Evolutionary conservation across 2,797 vertebrate genomes (phyloP).

Genomic region (Acipenser ruthenus): DNA sequence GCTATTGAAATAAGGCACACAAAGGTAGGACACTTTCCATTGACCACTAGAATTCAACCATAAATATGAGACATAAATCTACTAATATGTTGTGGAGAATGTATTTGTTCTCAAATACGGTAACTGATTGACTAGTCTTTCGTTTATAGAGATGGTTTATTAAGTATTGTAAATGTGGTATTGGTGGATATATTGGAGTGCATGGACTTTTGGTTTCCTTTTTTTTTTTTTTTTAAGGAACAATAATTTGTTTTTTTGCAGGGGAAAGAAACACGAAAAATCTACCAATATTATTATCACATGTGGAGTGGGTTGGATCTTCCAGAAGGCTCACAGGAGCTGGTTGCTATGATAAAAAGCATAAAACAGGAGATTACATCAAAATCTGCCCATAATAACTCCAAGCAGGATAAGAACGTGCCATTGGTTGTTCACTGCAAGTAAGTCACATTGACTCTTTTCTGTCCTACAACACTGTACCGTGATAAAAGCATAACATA

Average conservation of each 20-base stretch:
- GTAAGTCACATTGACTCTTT: slow-evolving; percentile 46
- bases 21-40: slow-evolving; percentile 59
- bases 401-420: slow-evolving; percentile 30
- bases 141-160: too few species aligned
- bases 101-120: too few species aligned
- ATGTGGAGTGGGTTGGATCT: slow-evolving; percentile 64
- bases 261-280: slow-evolving; percentile 69
- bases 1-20: slow-evolving; percentile 67
- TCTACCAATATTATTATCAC: slow-evolving; percentile 79
- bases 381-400: slow-evolving; percentile 29
- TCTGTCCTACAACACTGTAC: neutral
- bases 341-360: slow-evolving; percentile 65
- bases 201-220: too few species aligned
- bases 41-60: too few species aligned
- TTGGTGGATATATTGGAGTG: too few species aligned
- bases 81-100: too few species aligned
- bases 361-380: slow-evolving; percentile 53
- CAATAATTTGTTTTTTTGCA: slow-evolving; percentile 39
- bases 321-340: slow-evolving; percentile 61
- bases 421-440: slow-evolving; percentile 76
- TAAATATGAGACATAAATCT: too few species aligned
- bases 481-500: too few species aligned
- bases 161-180: too few species aligned
- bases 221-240: too few species aligned
- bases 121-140: too few species aligned